Evolutionary conservation across 2,113 vertebrate species (phyloP).

Genomic region (Neodon shergylaensis): DNA sequence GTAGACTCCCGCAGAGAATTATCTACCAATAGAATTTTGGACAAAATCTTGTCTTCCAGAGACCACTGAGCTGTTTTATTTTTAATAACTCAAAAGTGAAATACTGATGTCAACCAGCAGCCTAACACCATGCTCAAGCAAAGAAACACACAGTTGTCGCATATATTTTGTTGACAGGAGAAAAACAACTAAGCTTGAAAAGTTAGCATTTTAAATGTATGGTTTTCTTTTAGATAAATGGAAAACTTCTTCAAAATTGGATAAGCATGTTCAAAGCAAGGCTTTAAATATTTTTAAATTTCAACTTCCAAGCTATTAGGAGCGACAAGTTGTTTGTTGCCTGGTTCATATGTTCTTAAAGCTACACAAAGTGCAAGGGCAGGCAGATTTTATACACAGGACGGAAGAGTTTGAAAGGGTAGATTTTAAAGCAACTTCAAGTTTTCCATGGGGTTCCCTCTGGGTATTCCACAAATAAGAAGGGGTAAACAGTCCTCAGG

Average conservation of each 20-base stretch:
- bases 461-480: neutral
- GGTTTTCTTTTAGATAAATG: slow-evolving; percentile 42
- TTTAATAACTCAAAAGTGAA: slow-evolving; percentile 17
- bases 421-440: slow-evolving; percentile 34
- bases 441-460: neutral
- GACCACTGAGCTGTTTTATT: slow-evolving; percentile 37
- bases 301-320: slow-evolving; percentile 4
- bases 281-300: slow-evolving; percentile 30
- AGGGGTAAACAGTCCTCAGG: neutral
- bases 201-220: slow-evolving; percentile 2
- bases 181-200: neutral
- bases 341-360: neutral
- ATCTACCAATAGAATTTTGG: slow-evolving; percentile 1
- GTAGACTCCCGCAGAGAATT: neutral
- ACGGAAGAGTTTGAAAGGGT: neutral
- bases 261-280: neutral
- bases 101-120: neutral
- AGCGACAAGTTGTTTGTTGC: neutral
- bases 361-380: neutral
- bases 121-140: neutral
- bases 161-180: neutral
- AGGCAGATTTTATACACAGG: neutral
- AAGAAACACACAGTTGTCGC: neutral
- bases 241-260: slow-evolving; percentile 16
- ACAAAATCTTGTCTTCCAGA: slow-evolving; percentile 43